Percentiles rank a stretch among this genome's conserved stretches.
phyloP scores from a whole-genome alignment of 2,113 vertebrate genomes.

The Stomatorhinus ivindoensis region DNA sequence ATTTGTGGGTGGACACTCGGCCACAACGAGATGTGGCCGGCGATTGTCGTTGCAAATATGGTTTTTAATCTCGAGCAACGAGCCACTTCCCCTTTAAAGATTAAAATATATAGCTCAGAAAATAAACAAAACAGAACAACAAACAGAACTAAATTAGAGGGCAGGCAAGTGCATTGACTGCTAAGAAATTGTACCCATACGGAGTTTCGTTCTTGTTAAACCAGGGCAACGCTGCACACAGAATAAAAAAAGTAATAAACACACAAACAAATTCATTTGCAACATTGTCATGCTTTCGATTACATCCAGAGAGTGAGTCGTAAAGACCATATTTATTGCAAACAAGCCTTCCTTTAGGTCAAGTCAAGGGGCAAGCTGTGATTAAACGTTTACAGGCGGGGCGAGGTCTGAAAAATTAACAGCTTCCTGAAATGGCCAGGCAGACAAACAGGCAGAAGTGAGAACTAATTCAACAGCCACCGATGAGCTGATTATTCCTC shows the following conservation, averaged over 20 bases:
- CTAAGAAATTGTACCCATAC: not conserved
- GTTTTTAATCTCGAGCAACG: not conserved
- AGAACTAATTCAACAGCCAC: slow-evolving; percentile 11
- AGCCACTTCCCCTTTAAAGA: not conserved
- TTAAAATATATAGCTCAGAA: not conserved
- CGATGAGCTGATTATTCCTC: slow-evolving; percentile 31
- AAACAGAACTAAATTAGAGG: not conserved
- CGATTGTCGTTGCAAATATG: not conserved
- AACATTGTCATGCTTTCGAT: slow-evolving; percentile 25
- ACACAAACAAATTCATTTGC: slow-evolving; percentile 16
- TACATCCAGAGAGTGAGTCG: slow-evolving; percentile 40
- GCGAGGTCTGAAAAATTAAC: slow-evolving; percentile 43
- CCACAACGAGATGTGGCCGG: not conserved
- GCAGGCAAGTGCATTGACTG: not conserved
- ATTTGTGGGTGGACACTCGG: not conserved
- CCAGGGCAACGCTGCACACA: not conserved
- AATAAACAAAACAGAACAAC: not conserved
- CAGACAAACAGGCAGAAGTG: slow-evolving; percentile 7
- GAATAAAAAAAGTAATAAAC: slow-evolving; percentile 26
- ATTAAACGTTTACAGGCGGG: slow-evolving; percentile 33
- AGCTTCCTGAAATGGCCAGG: slow-evolving; percentile 19
- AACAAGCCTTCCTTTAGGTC: slow-evolving; percentile 19
- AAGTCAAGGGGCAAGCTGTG: slow-evolving; percentile 8
- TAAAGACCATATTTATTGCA: slow-evolving; percentile 48
- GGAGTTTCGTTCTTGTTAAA: not conserved